Percentiles rank a stretch among this genome's conserved stretches.
Evolutionary conservation across 2,888 invertebrate genomes (phyloP).

Genomic region (Salpingus planirostris): DNA sequence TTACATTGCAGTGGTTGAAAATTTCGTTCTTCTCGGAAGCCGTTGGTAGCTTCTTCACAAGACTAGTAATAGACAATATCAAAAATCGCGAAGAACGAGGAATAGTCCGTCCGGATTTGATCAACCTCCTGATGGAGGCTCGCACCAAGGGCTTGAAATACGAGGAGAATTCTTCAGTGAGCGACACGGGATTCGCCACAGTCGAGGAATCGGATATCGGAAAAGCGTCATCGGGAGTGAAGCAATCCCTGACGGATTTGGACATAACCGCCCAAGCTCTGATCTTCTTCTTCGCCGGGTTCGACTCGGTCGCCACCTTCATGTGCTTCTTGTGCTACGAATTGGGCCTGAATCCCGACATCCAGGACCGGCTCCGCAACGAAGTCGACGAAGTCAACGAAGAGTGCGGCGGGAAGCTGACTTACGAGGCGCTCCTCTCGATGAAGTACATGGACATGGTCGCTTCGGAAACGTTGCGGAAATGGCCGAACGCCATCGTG

Average conservation of each 20-base stretch:
- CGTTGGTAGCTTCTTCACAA: background rate
- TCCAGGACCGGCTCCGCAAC: conserved; percentile 45
- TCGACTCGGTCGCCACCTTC: conserved; percentile 37
- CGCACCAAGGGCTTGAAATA: conserved; percentile 16
- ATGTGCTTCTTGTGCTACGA: conserved; percentile 47
- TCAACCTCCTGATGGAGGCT: conserved; percentile 46
- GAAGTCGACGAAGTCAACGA: conserved; percentile 33
- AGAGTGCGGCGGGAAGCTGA: conserved; percentile 26
- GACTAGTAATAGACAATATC: background rate
- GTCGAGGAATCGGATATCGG: conserved; percentile 14
- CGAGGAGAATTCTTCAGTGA: conserved; percentile 5
- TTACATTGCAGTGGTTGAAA: conserved; percentile 40
- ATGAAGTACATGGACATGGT: conserved; percentile 49
- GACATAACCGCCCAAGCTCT: conserved; percentile 8
- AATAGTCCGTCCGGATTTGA: conserved; percentile 47
- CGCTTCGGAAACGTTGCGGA: conserved; percentile 8
- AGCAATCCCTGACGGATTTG: conserved; percentile 3
- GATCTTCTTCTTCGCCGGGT: conserved; percentile 38
- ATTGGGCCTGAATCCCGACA: conserved; percentile 49
- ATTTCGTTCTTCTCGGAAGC: conserved; percentile 24
- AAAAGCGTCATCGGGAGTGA: background rate
- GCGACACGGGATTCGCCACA: conserved; percentile 18
- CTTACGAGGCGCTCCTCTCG: conserved; percentile 40
- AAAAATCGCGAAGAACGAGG: background rate
- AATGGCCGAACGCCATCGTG: conserved; percentile 36